phyloP scores from a whole-genome alignment of 2,888 invertebrate species.

The Antheraea assamensis region DNA sequence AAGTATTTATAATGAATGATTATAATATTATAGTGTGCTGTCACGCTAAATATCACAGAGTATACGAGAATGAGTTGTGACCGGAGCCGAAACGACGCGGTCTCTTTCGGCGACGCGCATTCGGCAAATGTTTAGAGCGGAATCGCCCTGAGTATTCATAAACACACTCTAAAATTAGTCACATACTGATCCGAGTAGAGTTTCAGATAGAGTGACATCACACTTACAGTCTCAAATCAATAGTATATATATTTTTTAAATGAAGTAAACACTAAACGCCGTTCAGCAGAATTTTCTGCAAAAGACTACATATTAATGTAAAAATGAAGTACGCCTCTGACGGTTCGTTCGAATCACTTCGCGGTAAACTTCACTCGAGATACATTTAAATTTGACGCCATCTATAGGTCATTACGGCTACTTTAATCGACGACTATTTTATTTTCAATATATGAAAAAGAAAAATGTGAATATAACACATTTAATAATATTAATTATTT shows the following conservation, averaged over 20 bases:
- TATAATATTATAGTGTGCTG: constrained; percentile 15
- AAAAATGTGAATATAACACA: constrained; percentile 17
- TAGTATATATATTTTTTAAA: constrained; percentile 19
- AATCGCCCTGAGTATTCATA: not conserved
- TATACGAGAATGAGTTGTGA: constrained; percentile 14
- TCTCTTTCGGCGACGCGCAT: too few species aligned
- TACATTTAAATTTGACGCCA: not conserved
- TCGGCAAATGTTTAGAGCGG: not conserved
- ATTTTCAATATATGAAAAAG: constrained; percentile 5
- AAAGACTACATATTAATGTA: not conserved
- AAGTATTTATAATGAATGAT: constrained; percentile 18
- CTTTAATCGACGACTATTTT: not conserved
- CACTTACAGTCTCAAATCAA: constrained; percentile 32
- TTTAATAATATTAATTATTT: constrained; percentile 7
- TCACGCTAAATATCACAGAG: constrained; percentile 14
- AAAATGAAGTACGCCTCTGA: not conserved
- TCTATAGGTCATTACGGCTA: not conserved
- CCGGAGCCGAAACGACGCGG: not conserved
- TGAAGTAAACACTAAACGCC: not conserved
- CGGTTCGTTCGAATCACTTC: not conserved
- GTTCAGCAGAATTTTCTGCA: not conserved
- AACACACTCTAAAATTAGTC: not conserved
- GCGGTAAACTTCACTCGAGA: constrained; percentile 1
- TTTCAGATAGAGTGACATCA: constrained; percentile 24
- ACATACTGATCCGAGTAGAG: constrained; percentile 22